Evolutionary conservation across 1,140 invertebrate genomes (phyloP).

Genomic region (Drosophila sp.): DNA sequence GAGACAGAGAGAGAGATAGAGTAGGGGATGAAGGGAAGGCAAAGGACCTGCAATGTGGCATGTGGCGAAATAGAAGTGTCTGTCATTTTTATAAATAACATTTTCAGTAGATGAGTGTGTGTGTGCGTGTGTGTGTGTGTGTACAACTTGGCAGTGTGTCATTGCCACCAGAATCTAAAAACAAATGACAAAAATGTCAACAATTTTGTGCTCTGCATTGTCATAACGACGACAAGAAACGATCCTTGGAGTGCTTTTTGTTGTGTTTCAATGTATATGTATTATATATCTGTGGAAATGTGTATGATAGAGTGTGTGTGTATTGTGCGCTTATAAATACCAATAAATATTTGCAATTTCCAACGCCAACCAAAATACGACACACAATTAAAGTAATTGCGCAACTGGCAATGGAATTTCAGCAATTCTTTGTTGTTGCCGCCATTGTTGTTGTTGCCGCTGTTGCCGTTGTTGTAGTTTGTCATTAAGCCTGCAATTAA

Average conservation of each 20-base stretch:
- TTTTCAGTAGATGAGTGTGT: slow-evolving; percentile 46
- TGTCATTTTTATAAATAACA: slow-evolving; percentile 83
- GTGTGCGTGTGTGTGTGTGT: slow-evolving; percentile 29
- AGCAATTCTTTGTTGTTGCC: slow-evolving; percentile 27
- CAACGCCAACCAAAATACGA: slow-evolving; percentile 62
- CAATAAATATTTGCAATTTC: slow-evolving; percentile 58
- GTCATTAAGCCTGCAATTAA: slow-evolving; percentile 70
- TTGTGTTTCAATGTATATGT: slow-evolving; percentile 14
- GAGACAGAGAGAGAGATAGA: neutral
- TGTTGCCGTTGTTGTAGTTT: slow-evolving; percentile 41
- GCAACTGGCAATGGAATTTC: slow-evolving; percentile 59
- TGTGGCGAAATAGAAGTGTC: slow-evolving; percentile 77
- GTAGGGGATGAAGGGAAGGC: neutral
- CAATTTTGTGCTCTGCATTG: slow-evolving; percentile 64
- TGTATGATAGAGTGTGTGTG: slow-evolving; percentile 8
- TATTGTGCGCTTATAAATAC: slow-evolving; percentile 43
- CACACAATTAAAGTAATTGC: slow-evolving; percentile 77
- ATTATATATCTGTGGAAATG: neutral
- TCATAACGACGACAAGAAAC: slow-evolving; percentile 47
- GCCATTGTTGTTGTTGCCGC: slow-evolving; percentile 1
- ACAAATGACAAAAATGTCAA: slow-evolving; percentile 75
- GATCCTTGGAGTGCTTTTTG: slow-evolving; percentile 33
- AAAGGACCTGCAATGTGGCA: slow-evolving; percentile 53
- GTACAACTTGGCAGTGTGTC: slow-evolving; percentile 58
- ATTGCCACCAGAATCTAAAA: slow-evolving; percentile 75